Evolutionary conservation across 1,140 invertebrate species (phyloP), one percentile per base, ranked within the genome.

Genomic region (Scaptomyza hsui): DNA sequence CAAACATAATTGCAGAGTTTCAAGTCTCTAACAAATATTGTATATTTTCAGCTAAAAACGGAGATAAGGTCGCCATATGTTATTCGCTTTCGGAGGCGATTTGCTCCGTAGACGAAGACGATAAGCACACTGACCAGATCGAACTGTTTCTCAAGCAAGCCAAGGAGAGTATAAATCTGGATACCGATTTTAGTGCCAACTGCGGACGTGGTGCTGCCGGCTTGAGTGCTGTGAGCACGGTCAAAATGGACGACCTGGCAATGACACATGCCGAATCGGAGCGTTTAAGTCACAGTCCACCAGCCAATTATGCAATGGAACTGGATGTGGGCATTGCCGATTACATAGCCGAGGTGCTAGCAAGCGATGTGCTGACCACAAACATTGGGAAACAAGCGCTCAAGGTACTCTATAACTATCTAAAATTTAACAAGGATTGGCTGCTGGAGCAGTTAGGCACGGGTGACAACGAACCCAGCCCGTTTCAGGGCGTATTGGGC

Each of bases 31-130:
- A n/a, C n/a, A 29, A 29, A 29, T 29, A 9, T 29, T 18, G 1
- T 35, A 12, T 45, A 21, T 61, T 29, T 4, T 57, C 57, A 80
- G 81, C 56, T 2, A 81, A 81, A 19, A 72, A 78, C 13, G 64
- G 72, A 2, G 68, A 72, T 3, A 91, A 85, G 59, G 82, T 69
- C 47, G 91, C 75, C 72, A 93, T 62, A 80, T 93, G 89, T 2
- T 92, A 93, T 12, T 94, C 94, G 0, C 90, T 96, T 0, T 95
- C 95, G 0, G 96, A 97, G 90, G 94, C 94, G 0, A 92, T 96
- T 9, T 96, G 95, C 76, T 94, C 94, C n/a, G 94, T 96, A 26
- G 95, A 96, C 78, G 94, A 95, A 72, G 94, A 95, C 45, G 93
- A 95, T 74, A 95, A 95, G 72, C 95, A 96, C 61, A 95, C 94